A percentile compares a stretch with the other conserved stretches of the same genome.
Conservation (phyloP, 2,797 vertebrate genomes). For the Oryzias sinensis region DNA sequence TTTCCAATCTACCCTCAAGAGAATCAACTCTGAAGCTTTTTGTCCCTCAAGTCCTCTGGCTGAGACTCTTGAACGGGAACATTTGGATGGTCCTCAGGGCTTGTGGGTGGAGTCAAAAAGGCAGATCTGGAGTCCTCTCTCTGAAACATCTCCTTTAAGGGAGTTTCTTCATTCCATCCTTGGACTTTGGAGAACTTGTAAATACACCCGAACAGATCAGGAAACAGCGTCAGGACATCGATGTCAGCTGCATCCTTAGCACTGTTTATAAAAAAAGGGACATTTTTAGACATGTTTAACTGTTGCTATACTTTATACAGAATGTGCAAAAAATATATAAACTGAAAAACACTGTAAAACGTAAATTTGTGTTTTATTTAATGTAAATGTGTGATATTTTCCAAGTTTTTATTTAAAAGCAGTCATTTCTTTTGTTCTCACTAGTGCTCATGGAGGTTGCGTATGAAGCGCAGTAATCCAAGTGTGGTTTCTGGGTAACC, state of each 20-base stretch:
- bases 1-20: too few species aligned
- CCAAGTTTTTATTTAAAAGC: too few species aligned
- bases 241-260: constrained; percentile 15
- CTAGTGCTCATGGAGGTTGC: constrained; percentile 57
- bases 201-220: constrained; percentile 56
- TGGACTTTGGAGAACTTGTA: constrained; percentile 47
- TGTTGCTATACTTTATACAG: not conserved
- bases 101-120: not conserved
- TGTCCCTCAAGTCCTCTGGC: not conserved
- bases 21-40: too few species aligned
- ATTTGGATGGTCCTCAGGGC: not conserved
- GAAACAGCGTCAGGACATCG: constrained; percentile 45
- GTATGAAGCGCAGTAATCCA: constrained; percentile 63
- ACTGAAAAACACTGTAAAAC: too few species aligned
- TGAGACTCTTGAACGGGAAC: constrained; percentile 23
- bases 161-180: constrained; percentile 46
- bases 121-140: constrained; percentile 11
- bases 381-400: too few species aligned
- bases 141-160: constrained; percentile 38
- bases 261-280: constrained; percentile 27
- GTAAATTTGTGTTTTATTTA: too few species aligned
- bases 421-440: constrained; percentile 26
- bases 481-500: constrained; percentile 39
- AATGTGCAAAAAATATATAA: too few species aligned
- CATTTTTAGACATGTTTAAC: not conserved